These are phyloP conservation scores for Drosophila rellima DNA, from an alignment of 2,888 invertebrate species.

Conservation along the genomic window DNA sequence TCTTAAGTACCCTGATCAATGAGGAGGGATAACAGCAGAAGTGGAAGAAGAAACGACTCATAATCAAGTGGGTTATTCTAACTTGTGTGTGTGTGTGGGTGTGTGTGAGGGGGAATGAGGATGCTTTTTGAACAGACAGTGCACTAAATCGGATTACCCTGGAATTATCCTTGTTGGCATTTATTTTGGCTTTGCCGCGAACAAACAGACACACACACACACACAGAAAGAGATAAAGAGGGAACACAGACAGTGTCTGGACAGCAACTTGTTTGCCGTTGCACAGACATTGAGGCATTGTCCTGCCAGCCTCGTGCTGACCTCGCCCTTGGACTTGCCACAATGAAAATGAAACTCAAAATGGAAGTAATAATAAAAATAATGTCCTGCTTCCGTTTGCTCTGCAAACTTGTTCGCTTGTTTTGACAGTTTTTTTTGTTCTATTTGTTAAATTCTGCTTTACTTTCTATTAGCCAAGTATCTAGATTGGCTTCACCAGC, in stretches of 20 bases:
- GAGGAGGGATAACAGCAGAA: conserved; percentile 9
- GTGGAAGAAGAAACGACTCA: conserved; percentile 12
- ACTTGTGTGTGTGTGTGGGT: conserved; percentile 1
- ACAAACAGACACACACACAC: conserved; percentile 4
- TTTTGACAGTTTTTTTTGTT: conserved; percentile 19
- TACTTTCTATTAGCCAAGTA: conserved; percentile 2
- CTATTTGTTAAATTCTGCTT: not conserved
- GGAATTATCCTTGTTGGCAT: conserved; percentile 81
- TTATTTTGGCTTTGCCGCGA: conserved; percentile 62
- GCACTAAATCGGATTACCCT: conserved; percentile 78
- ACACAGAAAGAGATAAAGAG: conserved; percentile 2
- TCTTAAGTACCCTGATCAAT: conserved; percentile 62
- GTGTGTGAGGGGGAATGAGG: conserved; percentile 17
- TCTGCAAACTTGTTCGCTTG: conserved; percentile 39
- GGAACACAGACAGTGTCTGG: conserved; percentile 30
- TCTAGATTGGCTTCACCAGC: not conserved
- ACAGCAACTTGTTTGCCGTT: conserved; percentile 30
- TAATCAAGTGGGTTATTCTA: conserved; percentile 42
- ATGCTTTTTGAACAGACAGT: conserved; percentile 38
- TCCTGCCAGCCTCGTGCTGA: conserved; percentile 20
- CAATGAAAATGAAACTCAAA: conserved; percentile 34
- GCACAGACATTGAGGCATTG: conserved; percentile 42
- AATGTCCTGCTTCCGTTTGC: conserved; percentile 74
- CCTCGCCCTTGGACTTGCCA: conserved; percentile 50
- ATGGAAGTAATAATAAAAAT: conserved; percentile 64